Percentiles rank a stretch among this genome's conserved stretches.
Conservation (phyloP, 23 tunicate genomes). For the Trididemnum nubilum region DNA sequence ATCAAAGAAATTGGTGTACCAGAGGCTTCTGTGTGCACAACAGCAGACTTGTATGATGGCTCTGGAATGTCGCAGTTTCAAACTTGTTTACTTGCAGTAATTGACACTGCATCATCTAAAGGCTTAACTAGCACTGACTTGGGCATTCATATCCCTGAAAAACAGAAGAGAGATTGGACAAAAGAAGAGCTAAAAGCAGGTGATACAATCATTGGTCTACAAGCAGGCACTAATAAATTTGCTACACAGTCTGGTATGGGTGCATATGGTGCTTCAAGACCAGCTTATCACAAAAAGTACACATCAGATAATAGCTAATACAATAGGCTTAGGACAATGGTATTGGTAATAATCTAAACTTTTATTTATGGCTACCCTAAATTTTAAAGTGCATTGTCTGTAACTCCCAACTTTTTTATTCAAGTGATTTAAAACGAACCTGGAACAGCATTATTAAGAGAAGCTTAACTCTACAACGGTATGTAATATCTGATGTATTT, state of each 20-base stretch:
- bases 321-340: neutral
- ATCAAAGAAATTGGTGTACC: constrained; percentile 59
- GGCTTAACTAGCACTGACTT: constrained; percentile 71
- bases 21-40: constrained; percentile 58
- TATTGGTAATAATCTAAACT: too few relatives aligned
- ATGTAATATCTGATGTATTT: too few relatives aligned
- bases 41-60: constrained; percentile 84
- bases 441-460: too few relatives aligned
- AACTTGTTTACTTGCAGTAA: constrained; percentile 50
- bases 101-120: constrained; percentile 64
- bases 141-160: constrained; percentile 65
- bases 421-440: too few relatives aligned
- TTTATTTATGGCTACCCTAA: too few relatives aligned
- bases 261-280: constrained; percentile 68
- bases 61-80: constrained; percentile 84
- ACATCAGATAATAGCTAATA: constrained; percentile 16
- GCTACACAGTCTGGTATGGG: constrained; percentile 84
- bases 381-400: too few relatives aligned
- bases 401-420: too few relatives aligned
- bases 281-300: constrained; percentile 64
- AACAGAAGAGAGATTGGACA: constrained; percentile 75
- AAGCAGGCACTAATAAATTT: constrained; percentile 83
- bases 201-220: constrained; percentile 72
- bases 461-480: too few relatives aligned
- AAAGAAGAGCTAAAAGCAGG: constrained; percentile 69